Conservation (phyloP, 2,888 invertebrate species). For the Drosophila planitibia region DNA sequence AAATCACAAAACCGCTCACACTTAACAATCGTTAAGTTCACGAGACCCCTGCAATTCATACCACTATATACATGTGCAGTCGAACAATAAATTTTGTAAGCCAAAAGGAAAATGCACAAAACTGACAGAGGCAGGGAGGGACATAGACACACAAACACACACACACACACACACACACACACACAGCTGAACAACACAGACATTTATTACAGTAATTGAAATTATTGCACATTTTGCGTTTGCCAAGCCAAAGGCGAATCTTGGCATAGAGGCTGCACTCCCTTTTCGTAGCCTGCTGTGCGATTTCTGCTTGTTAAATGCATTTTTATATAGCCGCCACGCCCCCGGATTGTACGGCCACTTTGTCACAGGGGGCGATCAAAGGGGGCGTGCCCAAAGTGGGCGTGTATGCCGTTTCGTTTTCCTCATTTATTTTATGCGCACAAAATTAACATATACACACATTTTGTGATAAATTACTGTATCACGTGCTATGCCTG, state of each 20-base stretch:
- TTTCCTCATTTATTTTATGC: constrained; percentile 70
- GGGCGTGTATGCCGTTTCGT: constrained; percentile 1
- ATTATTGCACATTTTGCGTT: constrained; percentile 83
- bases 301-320: constrained; percentile 76
- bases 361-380: constrained; percentile 34
- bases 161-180: too few relatives aligned
- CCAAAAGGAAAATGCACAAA: constrained; percentile 7
- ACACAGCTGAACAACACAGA: constrained; percentile 63
- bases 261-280: constrained; percentile 19
- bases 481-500: constrained; percentile 81
- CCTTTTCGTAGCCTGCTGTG: constrained; percentile 31
- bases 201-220: constrained; percentile 84
- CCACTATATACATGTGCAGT: constrained; percentile 32
- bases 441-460: constrained; percentile 84
- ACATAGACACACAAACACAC: constrained; percentile 11
- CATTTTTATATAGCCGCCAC: constrained; percentile 73
- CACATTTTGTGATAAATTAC: constrained; percentile 84
- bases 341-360: constrained; percentile 33
- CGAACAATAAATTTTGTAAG: constrained; percentile 63
- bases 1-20: constrained; percentile 64
- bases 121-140: not conserved
- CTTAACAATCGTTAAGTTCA: constrained; percentile 72
- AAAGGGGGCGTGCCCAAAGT: not conserved
- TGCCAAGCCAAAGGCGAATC: constrained; percentile 61
- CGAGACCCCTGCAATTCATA: constrained; percentile 49